These are phyloP conservation scores for Rhamphomyia laevipes DNA, from an alignment of 2,888 invertebrate species.

Conservation along the genomic window DNA sequence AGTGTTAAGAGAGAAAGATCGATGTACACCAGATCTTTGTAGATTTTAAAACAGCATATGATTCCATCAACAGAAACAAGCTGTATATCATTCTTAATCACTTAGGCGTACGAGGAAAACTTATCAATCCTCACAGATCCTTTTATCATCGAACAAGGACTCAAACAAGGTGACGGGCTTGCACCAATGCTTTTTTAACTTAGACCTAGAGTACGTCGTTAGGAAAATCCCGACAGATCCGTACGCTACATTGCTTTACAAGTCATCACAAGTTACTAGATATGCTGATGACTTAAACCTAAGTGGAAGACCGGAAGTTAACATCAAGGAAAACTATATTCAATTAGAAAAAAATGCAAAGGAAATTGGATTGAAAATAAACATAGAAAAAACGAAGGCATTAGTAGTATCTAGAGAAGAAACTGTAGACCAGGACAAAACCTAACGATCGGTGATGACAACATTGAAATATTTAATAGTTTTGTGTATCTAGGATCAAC, in stretches of 20 bases:
- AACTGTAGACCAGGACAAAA: neutral
- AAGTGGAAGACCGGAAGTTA: neutral
- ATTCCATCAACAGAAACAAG: no score
- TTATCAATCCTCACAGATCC: neutral
- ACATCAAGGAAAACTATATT: neutral
- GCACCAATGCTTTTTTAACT: no score
- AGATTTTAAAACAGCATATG: no score
- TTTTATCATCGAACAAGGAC: neutral
- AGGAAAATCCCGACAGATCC: neutral
- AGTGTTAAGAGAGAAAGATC: neutral
- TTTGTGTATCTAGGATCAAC: no score
- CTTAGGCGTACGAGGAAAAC: neutral
- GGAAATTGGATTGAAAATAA: neutral
- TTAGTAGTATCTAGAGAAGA: neutral
- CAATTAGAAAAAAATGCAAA: neutral
- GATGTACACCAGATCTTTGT: no score
- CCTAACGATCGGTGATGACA: no score
- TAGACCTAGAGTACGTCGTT: neutral
- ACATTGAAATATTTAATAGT: no score
- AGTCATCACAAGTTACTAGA: neutral
- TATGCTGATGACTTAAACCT: constrained; percentile 4
- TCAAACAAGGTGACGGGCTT: neutral
- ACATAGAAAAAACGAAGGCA: no score
- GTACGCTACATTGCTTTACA: no score
- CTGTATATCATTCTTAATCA: no score